Evolutionary conservation across 2,888 invertebrate species (phyloP).

Genomic region (Ernsta delagoae): DNA sequence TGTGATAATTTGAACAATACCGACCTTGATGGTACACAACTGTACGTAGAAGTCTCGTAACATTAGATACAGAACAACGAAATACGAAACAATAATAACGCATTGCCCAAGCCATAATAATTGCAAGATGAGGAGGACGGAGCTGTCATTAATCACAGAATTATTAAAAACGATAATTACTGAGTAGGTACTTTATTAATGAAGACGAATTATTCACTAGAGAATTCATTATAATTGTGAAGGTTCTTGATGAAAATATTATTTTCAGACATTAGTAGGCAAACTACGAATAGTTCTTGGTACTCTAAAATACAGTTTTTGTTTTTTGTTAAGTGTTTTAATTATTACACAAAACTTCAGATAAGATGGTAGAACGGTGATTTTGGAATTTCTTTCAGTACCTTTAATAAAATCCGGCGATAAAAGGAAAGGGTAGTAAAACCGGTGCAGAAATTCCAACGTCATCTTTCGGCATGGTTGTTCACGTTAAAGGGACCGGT

Average conservation of each 20-base stretch:
- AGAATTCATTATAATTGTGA: not conserved
- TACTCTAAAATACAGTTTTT: too few relatives aligned
- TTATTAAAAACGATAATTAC: slow-evolving; percentile 10
- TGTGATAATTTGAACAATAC: slow-evolving; percentile 66
- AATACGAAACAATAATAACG: slow-evolving; percentile 51
- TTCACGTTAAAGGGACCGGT: slow-evolving; percentile 29
- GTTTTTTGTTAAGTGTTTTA: too few relatives aligned
- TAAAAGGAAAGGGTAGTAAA: slow-evolving; percentile 21
- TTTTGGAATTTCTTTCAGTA: too few relatives aligned
- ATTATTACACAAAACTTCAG: too few relatives aligned
- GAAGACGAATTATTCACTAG: not conserved
- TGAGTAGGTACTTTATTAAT: not conserved
- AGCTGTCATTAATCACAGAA: slow-evolving; percentile 55
- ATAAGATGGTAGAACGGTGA: too few relatives aligned
- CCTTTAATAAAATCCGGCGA: not conserved
- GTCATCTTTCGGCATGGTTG: slow-evolving; percentile 32
- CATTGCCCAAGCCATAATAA: slow-evolving; percentile 52
- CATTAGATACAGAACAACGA: slow-evolving; percentile 50
- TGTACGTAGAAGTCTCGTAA: slow-evolving; percentile 57
- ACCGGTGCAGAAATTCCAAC: slow-evolving; percentile 22
- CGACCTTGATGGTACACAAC: slow-evolving; percentile 57
- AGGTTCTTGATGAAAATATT: not conserved
- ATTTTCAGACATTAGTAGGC: too few relatives aligned
- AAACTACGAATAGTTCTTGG: too few relatives aligned
- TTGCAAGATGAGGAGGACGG: slow-evolving; percentile 43